These are phyloP conservation scores for Aselliscus stoliczkanus DNA, from an alignment of 2,797 vertebrate genomes.

Conservation along the genomic window DNA sequence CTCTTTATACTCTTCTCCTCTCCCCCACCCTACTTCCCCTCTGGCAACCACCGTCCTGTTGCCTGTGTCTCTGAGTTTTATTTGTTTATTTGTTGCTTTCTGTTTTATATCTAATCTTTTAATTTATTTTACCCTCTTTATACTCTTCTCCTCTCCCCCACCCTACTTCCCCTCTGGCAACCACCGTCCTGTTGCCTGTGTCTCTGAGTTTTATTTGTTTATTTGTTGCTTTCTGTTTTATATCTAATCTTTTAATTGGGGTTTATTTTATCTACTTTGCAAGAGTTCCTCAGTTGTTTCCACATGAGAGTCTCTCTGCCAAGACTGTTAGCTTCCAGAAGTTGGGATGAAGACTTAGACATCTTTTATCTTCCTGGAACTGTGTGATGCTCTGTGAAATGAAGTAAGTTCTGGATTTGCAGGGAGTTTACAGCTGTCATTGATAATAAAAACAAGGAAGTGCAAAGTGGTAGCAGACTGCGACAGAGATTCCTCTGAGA, in stretches of 20 bases:
- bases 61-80: not conserved
- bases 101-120: not conserved
- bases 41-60: not conserved
- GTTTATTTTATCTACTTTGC: not conserved
- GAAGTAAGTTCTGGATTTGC: not conserved
- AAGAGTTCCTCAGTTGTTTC: not conserved
- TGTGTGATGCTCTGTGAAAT: not conserved
- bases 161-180: not conserved
- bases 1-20: not conserved
- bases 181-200: not conserved
- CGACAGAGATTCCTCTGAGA: slow-evolving; percentile 13
- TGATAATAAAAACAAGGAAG: slow-evolving; percentile 28
- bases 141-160: not conserved
- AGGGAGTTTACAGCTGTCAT: slow-evolving; percentile 36
- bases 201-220: not conserved
- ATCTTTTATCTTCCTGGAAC: not conserved
- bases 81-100: not conserved
- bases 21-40: not conserved
- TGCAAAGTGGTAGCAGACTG: not conserved
- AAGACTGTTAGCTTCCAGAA: not conserved
- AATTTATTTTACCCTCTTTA: not conserved
- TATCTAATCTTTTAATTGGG: not conserved
- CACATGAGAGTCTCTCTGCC: not conserved
- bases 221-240: not conserved
- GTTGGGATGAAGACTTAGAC: not conserved